phyloP scores from a whole-genome alignment of 1,140 invertebrate genomes.

The Stegodyphus dumicola region DNA sequence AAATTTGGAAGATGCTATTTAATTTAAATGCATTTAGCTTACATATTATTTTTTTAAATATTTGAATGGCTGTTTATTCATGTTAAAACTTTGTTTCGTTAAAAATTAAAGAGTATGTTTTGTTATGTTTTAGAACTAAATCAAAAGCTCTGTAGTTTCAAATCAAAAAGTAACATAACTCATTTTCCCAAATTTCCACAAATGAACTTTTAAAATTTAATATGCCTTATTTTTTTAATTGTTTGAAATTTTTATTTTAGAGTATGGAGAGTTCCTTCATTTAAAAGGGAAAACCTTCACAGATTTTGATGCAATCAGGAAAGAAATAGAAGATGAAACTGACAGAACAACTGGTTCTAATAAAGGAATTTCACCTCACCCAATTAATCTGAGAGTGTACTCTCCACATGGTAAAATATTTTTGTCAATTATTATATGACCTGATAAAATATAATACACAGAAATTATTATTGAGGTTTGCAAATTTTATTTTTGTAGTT shows the following conservation, averaged over 20 bases:
- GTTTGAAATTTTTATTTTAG: slow-evolving; percentile 69
- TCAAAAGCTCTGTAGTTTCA: too few species aligned
- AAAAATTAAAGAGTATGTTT: too few species aligned
- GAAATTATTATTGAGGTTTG: not conserved
- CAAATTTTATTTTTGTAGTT: not conserved
- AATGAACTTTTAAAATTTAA: too few species aligned
- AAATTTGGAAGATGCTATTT: too few species aligned
- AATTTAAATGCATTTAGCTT: too few species aligned
- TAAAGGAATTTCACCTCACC: slow-evolving; percentile 97
- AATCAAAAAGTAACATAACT: too few species aligned
- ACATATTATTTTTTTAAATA: too few species aligned
- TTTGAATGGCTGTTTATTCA: too few species aligned
- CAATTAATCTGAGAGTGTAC: slow-evolving; percentile 98
- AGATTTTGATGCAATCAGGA: slow-evolving; percentile 91
- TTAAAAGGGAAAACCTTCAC: slow-evolving; percentile 96
- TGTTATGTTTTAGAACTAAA: too few species aligned
- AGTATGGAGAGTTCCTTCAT: slow-evolving; percentile 98
- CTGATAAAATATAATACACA: not conserved
- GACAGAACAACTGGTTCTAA: slow-evolving; percentile 95
- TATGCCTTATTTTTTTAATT: too few species aligned
- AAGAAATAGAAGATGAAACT: slow-evolving; percentile 97
- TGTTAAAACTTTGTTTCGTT: too few species aligned
- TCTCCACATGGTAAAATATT: slow-evolving; percentile 91
- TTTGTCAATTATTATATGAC: not conserved
- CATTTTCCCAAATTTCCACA: too few species aligned